phyloP scores from a whole-genome alignment of 2,888 invertebrate genomes.

The Ctena decussata region DNA sequence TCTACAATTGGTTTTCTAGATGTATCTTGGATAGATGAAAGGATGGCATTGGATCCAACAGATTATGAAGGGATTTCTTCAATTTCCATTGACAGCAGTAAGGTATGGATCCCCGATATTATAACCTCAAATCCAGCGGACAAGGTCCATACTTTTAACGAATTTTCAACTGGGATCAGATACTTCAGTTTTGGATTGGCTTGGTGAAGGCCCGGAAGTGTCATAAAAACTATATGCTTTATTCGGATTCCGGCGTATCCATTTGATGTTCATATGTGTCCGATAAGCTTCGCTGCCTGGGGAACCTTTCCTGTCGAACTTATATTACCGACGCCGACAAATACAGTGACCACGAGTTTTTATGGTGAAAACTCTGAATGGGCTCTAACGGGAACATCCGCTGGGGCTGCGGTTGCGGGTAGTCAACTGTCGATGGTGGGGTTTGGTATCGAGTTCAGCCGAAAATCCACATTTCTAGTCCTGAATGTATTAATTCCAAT shows the following conservation, averaged over 20 bases:
- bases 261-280: not conserved
- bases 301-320: not conserved
- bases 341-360: not conserved
- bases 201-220: not conserved
- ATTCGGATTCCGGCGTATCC: constrained; percentile 9
- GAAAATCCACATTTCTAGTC: not conserved
- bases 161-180: not conserved
- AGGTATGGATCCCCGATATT: not conserved
- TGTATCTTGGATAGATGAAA: not conserved
- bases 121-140: not conserved
- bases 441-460: not conserved
- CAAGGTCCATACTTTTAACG: not conserved
- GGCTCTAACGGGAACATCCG: not conserved
- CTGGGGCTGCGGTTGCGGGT: not conserved
- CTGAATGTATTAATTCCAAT: not conserved
- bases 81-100: not conserved
- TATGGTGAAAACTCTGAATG: not conserved
- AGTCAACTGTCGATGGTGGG: not conserved
- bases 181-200: not conserved
- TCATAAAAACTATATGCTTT: not conserved
- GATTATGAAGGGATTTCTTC: not conserved
- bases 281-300: not conserved
- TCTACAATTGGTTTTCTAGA: not conserved
- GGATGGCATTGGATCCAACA: not conserved
- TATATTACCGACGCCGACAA: not conserved